These are phyloP conservation scores for Caenorhabditis plicata DNA, from an alignment of 2,888 invertebrate genomes.

Conservation along the genomic window DNA sequence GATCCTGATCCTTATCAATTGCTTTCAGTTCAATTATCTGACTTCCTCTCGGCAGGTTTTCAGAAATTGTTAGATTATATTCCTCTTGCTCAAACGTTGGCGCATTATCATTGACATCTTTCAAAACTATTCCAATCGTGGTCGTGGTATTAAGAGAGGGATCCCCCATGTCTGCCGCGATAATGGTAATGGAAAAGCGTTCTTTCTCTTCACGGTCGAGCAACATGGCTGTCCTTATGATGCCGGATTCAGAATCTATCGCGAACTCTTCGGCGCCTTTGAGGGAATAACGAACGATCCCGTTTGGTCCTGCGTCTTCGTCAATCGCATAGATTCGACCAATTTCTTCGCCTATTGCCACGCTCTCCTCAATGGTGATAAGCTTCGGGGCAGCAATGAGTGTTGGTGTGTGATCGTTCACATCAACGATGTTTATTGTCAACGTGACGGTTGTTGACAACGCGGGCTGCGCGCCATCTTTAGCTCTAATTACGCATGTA, in stretches of 20 bases:
- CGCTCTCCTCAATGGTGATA: slow-evolving; percentile 88
- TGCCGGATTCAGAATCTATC: slow-evolving; percentile 87
- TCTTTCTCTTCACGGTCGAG: slow-evolving; percentile 85
- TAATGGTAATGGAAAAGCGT: not conserved
- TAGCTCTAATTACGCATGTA: slow-evolving; percentile 84
- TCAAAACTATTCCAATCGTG: slow-evolving; percentile 48
- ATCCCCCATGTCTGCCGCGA: slow-evolving; percentile 84
- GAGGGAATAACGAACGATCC: slow-evolving; percentile 35
- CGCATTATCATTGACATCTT: slow-evolving; percentile 82
- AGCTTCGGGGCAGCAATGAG: slow-evolving; percentile 90
- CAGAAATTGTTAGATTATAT: slow-evolving; percentile 78
- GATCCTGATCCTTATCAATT: slow-evolving; percentile 52
- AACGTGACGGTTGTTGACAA: slow-evolving; percentile 90
- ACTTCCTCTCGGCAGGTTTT: slow-evolving; percentile 73
- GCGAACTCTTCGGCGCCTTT: slow-evolving; percentile 74
- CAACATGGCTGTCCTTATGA: slow-evolving; percentile 83
- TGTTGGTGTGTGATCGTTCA: slow-evolving; percentile 89
- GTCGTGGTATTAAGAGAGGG: slow-evolving; percentile 70
- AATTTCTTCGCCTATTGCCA: slow-evolving; percentile 84
- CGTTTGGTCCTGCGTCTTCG: slow-evolving; percentile 79
- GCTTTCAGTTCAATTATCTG: slow-evolving; percentile 54
- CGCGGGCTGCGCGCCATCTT: slow-evolving; percentile 91
- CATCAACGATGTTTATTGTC: slow-evolving; percentile 86
- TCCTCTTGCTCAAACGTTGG: slow-evolving; percentile 77
- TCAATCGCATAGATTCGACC: slow-evolving; percentile 92